Evolutionary conservation across 2,797 vertebrate species (phyloP), one percentile per base, ranked within the genome.

Genomic region (Paguma larvata): DNA sequence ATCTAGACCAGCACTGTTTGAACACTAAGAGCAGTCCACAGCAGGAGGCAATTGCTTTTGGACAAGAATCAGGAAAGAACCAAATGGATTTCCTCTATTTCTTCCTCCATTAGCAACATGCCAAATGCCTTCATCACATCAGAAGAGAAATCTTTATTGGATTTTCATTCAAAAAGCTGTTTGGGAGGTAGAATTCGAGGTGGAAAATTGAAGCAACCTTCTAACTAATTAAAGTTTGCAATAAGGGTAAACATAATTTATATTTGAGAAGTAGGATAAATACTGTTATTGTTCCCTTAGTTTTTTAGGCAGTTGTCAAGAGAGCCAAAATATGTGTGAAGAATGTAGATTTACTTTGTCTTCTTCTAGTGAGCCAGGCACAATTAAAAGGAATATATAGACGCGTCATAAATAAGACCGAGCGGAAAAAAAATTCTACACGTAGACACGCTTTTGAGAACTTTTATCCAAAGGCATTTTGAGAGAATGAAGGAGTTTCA

Each of bases 41-140:
- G 97, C 56, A 72, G 97, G 97, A 98, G 97, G 98, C 98, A 91
- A 95, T 78, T 90, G 97, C 97, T 99, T 98, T 98, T 98, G 98
- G 98, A 97, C 98, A 97, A 98, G 94, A 98, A 98, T 97, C 98
- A 98, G 98, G 91, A 98, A 98, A 98, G 97, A 98, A 98, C 96
- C 97, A 98, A 98, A 98, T 89, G 97, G 95, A 98, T 98, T 98
- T 95, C 94, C 96, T 97, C 97, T 98, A 92, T 97, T 97, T 97
- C 97, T 95, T 94, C 92, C 97, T 97, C 95, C 96, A 92, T 97
- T 98, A 98, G 85, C 80, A 84, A 88, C 78, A 85, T 27, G 41
- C 96, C 85, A 90, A 95, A 96, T 95, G 82, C 96, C 92, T 92
- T 92, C 95, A 84, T 84, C 78, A 88, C 83, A 83, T 95, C 92